Base-by-base conservation (phyloP, 92 coral and sea anemone genomes). In the Epizoanthus scotinus region DNA sequence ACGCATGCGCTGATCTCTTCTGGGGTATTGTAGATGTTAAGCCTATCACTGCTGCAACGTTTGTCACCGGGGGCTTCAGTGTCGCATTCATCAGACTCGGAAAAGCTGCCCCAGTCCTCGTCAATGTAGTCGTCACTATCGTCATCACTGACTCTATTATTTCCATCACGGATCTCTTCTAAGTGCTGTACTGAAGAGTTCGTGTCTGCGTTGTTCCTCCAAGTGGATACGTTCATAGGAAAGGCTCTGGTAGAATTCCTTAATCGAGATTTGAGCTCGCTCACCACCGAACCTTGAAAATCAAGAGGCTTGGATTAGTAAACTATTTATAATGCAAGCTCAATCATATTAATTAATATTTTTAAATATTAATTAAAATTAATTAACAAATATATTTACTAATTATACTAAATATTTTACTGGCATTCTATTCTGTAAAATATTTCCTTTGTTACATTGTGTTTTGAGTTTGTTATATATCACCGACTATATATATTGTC, bases 101-200 rank as follows among this genome's bases (percentile, higher is more conserved):
- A 75, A 75, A 75, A 75, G 27, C 69, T 75, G 2, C 81, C 81
- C 81, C 81, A 75, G 57, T 75, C 81, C 13, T 75, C 81, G 24
- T 75, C 81, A 2, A 59, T 8, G 31, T 75, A 60, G 22, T 25
- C 81, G 22, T 75, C 81, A 29, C 81, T 60, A 38, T 60, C 57
- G 12, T 59, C 67, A 14, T 10, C 29, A 22, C 60, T 66, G 36
- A 75, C 68, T 5, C 13, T 60, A 21, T 75, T 36, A 21, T 58
- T 58, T 4, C 24, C 26, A 34, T 36, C 12, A 0, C 34, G 15
- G 10, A 1, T 60, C 3, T 36, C 54, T 20, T 75, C 68, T 7
- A 60, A 68, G 12, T 75, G 52, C 10, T 40, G 7, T 10, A 10
- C 25, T 3, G 68, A 60, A 26, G 68, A 59, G 50, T 22, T 42